A percentile compares a stretch with the other conserved stretches of the same genome.
Conservation (phyloP, 2,888 invertebrate species). For the Gonocerus acuteangulatus region DNA sequence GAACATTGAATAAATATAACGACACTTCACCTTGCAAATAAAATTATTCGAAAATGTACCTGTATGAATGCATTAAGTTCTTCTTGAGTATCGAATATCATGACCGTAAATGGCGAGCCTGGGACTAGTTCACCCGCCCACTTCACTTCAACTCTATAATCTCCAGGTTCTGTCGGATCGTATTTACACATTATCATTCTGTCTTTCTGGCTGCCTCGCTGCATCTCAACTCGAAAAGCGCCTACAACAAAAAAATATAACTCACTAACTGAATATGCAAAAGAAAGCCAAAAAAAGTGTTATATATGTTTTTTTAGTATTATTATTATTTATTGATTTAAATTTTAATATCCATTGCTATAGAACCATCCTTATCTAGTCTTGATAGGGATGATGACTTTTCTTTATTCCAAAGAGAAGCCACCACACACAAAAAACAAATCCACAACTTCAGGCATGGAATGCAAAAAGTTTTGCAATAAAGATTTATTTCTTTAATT, state of each 20-base stretch:
- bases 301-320: too few relatives aligned
- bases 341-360: too few relatives aligned
- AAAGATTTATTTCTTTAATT: neutral
- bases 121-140: conserved; percentile 98
- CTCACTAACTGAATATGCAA: neutral
- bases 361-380: too few relatives aligned
- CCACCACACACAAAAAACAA: too few relatives aligned
- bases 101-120: conserved; percentile 95
- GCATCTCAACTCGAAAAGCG: conserved; percentile 99
- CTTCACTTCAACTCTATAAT: conserved; percentile 92
- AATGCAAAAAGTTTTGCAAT: neutral
- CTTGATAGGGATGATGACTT: too few relatives aligned
- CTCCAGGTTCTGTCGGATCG: conserved; percentile 97
- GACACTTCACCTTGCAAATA: too few relatives aligned
- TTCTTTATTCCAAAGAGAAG: too few relatives aligned
- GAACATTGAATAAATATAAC: too few relatives aligned
- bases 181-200: conserved; percentile 94
- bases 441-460: too few relatives aligned
- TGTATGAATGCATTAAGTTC: conserved; percentile 62
- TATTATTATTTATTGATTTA: too few relatives aligned
- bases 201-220: conserved; percentile 94
- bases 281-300: neutral
- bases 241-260: conserved; percentile 46
- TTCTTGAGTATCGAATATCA: conserved; percentile 98
- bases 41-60: conserved; percentile 40